phyloP scores from a whole-genome alignment of 2,113 vertebrate genomes.

The Notothenia coriiceps region DNA sequence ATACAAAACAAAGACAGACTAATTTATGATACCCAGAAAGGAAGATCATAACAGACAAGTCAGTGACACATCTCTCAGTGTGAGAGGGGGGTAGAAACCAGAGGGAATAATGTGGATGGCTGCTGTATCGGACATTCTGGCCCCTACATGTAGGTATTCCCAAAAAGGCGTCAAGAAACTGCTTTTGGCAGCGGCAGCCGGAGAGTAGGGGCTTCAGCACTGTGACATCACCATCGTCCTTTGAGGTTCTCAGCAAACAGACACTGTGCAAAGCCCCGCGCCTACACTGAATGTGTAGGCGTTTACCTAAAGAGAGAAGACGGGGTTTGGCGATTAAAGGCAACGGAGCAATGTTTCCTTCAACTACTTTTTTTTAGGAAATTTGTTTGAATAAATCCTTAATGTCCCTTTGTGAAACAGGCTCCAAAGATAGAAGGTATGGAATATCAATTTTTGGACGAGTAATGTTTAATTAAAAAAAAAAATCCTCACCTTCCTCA shows the following conservation, averaged over 20 bases:
- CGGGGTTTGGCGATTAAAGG: neutral
- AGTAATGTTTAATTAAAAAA: neutral
- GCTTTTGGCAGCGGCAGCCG: constrained; percentile 87
- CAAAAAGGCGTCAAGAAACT: constrained; percentile 90
- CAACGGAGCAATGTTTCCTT: neutral
- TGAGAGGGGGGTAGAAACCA: neutral
- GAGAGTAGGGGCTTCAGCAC: constrained; percentile 63
- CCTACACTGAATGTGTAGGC: constrained; percentile 90
- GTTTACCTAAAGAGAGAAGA: constrained; percentile 88
- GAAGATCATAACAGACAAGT: neutral
- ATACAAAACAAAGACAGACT: constrained; percentile 54
- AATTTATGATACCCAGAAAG: constrained; percentile 15
- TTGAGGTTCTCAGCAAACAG: constrained; percentile 1
- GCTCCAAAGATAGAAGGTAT: neutral
- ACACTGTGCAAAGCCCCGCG: constrained; percentile 74
- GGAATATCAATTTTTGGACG: no score
- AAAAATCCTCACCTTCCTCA: constrained; percentile 93
- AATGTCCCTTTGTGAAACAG: neutral
- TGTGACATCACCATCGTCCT: constrained; percentile 8
- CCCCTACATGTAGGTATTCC: constrained; percentile 92
- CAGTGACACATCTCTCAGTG: neutral
- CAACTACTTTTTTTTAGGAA: neutral
- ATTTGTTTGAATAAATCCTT: neutral
- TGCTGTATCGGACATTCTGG: constrained; percentile 88
- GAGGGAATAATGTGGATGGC: constrained; percentile 42